Conservation (phyloP, 2,888 invertebrate genomes). For the Eugnorisma glareosa region DNA sequence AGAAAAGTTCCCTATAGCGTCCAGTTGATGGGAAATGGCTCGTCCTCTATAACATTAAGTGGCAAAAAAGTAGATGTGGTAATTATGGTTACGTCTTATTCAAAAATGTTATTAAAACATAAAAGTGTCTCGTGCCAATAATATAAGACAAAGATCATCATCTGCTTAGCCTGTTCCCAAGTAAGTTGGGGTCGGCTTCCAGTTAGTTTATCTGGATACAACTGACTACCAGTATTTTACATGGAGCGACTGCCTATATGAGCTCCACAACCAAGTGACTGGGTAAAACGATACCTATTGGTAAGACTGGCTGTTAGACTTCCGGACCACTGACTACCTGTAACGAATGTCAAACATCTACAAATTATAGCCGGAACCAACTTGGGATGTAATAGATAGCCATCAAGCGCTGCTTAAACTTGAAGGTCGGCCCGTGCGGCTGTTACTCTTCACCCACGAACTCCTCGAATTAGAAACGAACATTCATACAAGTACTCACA, state of each 20-base stretch:
- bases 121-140: background rate
- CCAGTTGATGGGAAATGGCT: background rate
- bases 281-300: background rate
- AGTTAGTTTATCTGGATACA: background rate
- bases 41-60: background rate
- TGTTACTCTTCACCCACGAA: background rate
- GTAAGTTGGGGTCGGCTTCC: background rate
- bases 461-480: background rate
- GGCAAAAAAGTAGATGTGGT: background rate
- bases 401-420: background rate
- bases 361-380: background rate
- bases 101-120: background rate
- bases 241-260: too few species aligned
- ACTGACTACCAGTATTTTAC: background rate
- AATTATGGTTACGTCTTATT: background rate
- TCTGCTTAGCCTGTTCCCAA: too few species aligned
- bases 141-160: too few species aligned
- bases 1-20: background rate
- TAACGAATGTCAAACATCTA: background rate
- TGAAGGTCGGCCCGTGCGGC: background rate
- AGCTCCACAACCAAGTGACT: background rate
- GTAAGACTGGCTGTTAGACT: background rate
- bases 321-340: background rate
- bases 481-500: conserved; percentile 72
- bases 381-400: background rate